These are phyloP conservation scores for Villa cingulata DNA, from an alignment of 2,888 invertebrate genomes.

Conservation along the genomic window DNA sequence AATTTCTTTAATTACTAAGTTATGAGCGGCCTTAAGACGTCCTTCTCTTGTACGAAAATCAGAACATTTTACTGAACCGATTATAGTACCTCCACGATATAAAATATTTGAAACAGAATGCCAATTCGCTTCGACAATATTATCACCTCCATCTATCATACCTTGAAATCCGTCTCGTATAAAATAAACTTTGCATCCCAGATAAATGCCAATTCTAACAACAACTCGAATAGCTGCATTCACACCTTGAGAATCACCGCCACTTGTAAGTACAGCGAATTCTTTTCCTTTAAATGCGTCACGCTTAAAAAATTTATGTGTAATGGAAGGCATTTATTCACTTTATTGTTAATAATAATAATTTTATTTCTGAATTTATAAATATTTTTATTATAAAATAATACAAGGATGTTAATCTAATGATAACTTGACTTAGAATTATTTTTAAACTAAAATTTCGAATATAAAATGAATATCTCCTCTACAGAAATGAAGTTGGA, in stretches of 20 bases:
- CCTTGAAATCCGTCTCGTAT: constrained; percentile 86
- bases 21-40: constrained; percentile 84
- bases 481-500: no score
- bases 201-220: constrained; percentile 96
- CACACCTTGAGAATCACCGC: constrained; percentile 98
- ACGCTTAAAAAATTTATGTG: constrained; percentile 53
- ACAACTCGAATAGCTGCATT: constrained; percentile 97
- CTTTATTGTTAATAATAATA: no score
- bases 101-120: constrained; percentile 95
- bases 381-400: no score
- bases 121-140: constrained; percentile 95
- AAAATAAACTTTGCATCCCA: constrained; percentile 81
- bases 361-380: no score
- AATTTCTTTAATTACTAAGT: constrained; percentile 75
- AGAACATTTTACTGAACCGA: constrained; percentile 92
- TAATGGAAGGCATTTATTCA: neutral
- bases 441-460: neutral
- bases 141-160: constrained; percentile 94
- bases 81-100: constrained; percentile 95
- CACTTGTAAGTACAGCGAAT: constrained; percentile 92
- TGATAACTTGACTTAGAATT: neutral
- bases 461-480: no score
- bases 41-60: constrained; percentile 82
- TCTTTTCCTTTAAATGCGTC: constrained; percentile 84
- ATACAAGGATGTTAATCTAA: no score